Conservation (phyloP, 2,888 invertebrate species). For the Xestia ashworthii region DNA sequence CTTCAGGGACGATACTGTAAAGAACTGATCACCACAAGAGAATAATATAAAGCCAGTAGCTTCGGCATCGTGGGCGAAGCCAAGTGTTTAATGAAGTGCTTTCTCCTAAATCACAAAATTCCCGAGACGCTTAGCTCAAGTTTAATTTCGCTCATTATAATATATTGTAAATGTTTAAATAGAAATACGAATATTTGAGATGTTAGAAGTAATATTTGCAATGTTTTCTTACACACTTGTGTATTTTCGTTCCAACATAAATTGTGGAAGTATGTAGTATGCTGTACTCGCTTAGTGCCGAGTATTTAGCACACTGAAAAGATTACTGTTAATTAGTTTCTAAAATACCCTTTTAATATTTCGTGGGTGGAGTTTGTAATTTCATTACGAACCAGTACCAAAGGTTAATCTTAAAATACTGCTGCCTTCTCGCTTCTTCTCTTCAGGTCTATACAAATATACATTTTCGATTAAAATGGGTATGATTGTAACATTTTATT, state of each 20-base stretch:
- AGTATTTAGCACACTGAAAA: conserved; percentile 46
- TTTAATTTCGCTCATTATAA: conserved; percentile 59
- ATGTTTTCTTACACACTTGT: conserved; percentile 49
- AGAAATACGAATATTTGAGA: conserved; percentile 43
- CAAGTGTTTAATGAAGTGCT: conserved; percentile 42
- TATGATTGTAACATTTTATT: not conserved
- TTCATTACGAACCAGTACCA: conserved; percentile 16
- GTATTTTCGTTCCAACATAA: conserved; percentile 57
- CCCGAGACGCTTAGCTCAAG: conserved; percentile 34
- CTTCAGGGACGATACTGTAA: not conserved
- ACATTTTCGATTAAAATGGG: conserved; percentile 24
- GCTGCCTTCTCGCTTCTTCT: not conserved
- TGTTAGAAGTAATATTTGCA: conserved; percentile 38
- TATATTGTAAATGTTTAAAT: conserved; percentile 34
- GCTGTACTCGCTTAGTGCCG: conserved; percentile 11
- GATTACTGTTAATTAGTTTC: conserved; percentile 56
- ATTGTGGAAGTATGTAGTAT: conserved; percentile 39
- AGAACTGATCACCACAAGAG: conserved; percentile 10
- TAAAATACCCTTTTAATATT: conserved; percentile 38
- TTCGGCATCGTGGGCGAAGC: conserved; percentile 10
- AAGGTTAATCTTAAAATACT: conserved; percentile 12
- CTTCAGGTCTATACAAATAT: conserved; percentile 1
- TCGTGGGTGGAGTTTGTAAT: conserved; percentile 31
- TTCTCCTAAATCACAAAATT: conserved; percentile 47
- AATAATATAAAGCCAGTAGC: conserved; percentile 14